phyloP scores from a whole-genome alignment of 2,797 vertebrate species.

The Melanotaenia parkinsoni region DNA sequence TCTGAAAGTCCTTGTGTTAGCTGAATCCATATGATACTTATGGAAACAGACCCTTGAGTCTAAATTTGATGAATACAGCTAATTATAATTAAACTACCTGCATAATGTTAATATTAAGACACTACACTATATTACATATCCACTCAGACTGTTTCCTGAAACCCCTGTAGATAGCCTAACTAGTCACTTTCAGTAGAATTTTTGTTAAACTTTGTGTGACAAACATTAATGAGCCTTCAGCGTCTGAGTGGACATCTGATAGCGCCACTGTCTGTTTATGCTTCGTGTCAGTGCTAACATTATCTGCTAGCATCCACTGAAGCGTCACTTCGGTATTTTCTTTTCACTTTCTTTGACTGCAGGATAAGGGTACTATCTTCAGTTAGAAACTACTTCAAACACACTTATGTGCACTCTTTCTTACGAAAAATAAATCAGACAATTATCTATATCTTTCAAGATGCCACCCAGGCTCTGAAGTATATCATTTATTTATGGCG shows the following conservation, averaged over 20 bases:
- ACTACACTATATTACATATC: slow-evolving; percentile 21
- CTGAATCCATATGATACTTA: no score
- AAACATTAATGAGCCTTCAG: slow-evolving; percentile 63
- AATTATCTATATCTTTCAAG: not conserved
- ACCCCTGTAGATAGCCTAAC: slow-evolving; percentile 12
- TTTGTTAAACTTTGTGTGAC: slow-evolving; percentile 41
- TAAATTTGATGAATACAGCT: no score
- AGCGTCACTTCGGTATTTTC: slow-evolving; percentile 27
- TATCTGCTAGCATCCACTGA: slow-evolving; percentile 26
- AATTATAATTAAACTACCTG: no score
- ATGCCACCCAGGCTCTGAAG: slow-evolving; percentile 37
- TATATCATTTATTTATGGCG: not conserved
- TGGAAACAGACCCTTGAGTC: no score
- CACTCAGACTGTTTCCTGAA: slow-evolving; percentile 32
- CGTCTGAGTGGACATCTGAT: slow-evolving; percentile 65
- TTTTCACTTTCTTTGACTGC: slow-evolving; percentile 32
- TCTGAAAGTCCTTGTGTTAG: no score
- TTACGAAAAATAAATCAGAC: not conserved
- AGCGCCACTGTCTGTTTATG: slow-evolving; percentile 50
- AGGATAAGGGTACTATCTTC: not conserved
- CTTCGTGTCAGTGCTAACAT: slow-evolving; percentile 18
- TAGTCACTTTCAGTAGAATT: slow-evolving; percentile 31
- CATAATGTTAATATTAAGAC: no score
- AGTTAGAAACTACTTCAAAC: slow-evolving; percentile 5
- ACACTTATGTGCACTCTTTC: not conserved